Conservation (phyloP, 1,140 invertebrate genomes). For the Apis laboriosa region DNA sequence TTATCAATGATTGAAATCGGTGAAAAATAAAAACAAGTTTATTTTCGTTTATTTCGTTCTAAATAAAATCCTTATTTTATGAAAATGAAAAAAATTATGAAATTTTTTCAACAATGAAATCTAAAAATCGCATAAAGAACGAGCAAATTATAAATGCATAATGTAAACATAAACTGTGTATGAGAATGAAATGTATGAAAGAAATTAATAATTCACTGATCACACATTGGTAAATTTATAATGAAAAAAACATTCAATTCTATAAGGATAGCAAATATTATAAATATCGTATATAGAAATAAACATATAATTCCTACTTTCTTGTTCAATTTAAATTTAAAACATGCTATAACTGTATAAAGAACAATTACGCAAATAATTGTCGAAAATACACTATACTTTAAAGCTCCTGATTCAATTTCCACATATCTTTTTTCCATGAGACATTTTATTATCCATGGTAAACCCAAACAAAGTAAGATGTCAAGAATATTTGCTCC, state of each 20-base stretch:
- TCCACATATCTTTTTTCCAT: slow-evolving; percentile 80
- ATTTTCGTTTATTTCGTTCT: too few species aligned
- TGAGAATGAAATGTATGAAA: background rate
- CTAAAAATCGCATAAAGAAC: background rate
- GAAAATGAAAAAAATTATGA: too few species aligned
- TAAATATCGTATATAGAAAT: slow-evolving; percentile 83
- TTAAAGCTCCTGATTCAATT: slow-evolving; percentile 83
- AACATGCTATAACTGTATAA: slow-evolving; percentile 82
- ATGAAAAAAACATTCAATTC: slow-evolving; percentile 82
- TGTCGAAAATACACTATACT: slow-evolving; percentile 85
- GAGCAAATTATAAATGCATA: background rate
- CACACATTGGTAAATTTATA: slow-evolving; percentile 79
- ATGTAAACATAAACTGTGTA: background rate
- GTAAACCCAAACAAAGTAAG: slow-evolving; percentile 90
- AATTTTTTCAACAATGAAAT: too few species aligned
- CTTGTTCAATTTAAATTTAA: slow-evolving; percentile 83
- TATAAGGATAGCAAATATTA: slow-evolving; percentile 83
- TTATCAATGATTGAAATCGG: too few species aligned
- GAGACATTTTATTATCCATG: slow-evolving; percentile 90
- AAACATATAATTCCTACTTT: slow-evolving; percentile 83
- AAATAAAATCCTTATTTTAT: too few species aligned
- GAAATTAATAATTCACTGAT: background rate
- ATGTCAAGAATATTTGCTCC: slow-evolving; percentile 93
- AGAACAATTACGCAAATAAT: slow-evolving; percentile 83
- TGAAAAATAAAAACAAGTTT: too few species aligned